Conservation (phyloP, 2,888 invertebrate genomes). For the Zhuqinia jingwanae region DNA sequence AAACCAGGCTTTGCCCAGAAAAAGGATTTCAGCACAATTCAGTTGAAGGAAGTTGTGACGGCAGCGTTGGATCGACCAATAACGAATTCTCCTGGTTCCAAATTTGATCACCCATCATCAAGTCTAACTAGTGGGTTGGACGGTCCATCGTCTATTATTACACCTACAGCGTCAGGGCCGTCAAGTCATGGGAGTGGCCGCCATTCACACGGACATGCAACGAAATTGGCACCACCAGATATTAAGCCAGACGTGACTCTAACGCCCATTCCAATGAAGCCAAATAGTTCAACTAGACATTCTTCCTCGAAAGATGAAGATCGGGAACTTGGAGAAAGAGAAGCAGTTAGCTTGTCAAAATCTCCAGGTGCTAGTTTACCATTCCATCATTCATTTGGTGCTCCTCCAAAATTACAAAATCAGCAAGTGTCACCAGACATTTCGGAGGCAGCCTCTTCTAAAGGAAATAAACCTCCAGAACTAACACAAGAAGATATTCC, state of each 20-base stretch:
- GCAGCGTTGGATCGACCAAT: slow-evolving; percentile 77
- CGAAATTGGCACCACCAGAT: slow-evolving; percentile 77
- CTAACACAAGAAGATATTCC: slow-evolving; percentile 70
- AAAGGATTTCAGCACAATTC: slow-evolving; percentile 74
- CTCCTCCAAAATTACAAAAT: slow-evolving; percentile 72
- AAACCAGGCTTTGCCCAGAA: slow-evolving; percentile 62
- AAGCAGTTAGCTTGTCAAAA: slow-evolving; percentile 63
- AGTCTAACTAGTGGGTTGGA: slow-evolving; percentile 66
- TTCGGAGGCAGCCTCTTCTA: slow-evolving; percentile 61
- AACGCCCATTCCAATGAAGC: slow-evolving; percentile 77
- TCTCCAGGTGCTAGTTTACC: slow-evolving; percentile 66
- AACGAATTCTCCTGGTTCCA: slow-evolving; percentile 65
- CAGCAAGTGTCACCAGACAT: slow-evolving; percentile 74
- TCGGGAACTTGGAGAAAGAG: slow-evolving; percentile 64
- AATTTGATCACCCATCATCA: slow-evolving; percentile 71
- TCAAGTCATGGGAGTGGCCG: slow-evolving; percentile 51
- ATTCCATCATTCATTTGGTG: slow-evolving; percentile 67
- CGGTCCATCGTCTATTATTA: slow-evolving; percentile 47
- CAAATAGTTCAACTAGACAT: slow-evolving; percentile 52
- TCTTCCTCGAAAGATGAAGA: slow-evolving; percentile 68
- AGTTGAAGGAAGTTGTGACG: slow-evolving; percentile 76
- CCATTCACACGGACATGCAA: slow-evolving; percentile 58
- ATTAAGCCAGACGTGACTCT: slow-evolving; percentile 79
- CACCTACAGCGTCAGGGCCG: slow-evolving; percentile 24
- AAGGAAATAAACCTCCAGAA: slow-evolving; percentile 71